These are phyloP conservation scores for Amphiprion clarkii DNA, from an alignment of 2,797 vertebrate species.

Conservation along the genomic window DNA sequence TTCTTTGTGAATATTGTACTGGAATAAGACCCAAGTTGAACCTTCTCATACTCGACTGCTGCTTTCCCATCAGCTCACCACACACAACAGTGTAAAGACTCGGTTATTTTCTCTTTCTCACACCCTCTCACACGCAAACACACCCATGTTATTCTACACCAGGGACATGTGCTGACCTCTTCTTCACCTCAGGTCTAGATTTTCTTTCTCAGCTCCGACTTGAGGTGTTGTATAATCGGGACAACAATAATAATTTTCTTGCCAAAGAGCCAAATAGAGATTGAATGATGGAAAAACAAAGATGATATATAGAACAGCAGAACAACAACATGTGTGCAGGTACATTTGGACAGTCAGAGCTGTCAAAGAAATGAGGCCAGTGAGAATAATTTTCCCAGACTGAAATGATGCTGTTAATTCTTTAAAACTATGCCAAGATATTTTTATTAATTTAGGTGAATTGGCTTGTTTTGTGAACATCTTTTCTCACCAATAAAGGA, in stretches of 20 bases:
- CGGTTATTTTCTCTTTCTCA: not conserved
- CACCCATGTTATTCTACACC: not conserved
- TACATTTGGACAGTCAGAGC: not conserved
- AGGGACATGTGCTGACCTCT: constrained; percentile 4
- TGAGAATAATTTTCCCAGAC: too few relatives aligned
- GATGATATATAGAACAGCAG: not conserved
- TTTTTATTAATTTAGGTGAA: too few relatives aligned
- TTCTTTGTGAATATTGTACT: not conserved
- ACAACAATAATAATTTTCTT: not conserved
- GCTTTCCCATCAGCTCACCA: not conserved
- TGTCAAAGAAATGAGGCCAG: too few relatives aligned
- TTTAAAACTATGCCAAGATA: too few relatives aligned
- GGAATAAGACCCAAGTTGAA: not conserved
- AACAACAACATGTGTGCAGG: not conserved
- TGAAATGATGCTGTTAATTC: not conserved
- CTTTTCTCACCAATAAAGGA: not conserved
- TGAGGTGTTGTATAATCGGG: not conserved
- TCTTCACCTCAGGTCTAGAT: not conserved
- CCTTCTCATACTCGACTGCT: not conserved
- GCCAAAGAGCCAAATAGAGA: not conserved
- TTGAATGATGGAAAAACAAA: not conserved
- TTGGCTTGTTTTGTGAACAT: not conserved
- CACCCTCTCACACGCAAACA: not conserved
- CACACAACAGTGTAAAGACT: not conserved
- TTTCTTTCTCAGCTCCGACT: not conserved